Evolutionary conservation across 2,888 invertebrate species (phyloP).

Genomic region (Athalia cordata): DNA sequence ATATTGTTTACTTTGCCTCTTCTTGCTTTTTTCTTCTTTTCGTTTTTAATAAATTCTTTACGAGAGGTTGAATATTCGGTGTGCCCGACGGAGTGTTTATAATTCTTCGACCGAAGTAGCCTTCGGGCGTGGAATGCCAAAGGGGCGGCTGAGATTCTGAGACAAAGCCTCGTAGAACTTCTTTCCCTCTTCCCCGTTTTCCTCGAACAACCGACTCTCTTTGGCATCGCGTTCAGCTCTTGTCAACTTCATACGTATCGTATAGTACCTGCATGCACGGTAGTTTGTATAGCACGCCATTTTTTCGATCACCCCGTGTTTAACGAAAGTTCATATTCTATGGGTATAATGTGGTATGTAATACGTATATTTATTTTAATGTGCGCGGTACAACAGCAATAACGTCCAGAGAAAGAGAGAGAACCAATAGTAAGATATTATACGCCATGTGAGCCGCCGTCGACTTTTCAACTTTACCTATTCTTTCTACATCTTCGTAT

Average conservation of each 20-base stretch:
- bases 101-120: conserved; percentile 61
- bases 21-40: conserved; percentile 16
- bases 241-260: conserved; percentile 30
- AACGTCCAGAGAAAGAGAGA: no score
- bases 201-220: conserved; percentile 3
- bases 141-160: conserved; percentile 58
- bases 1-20: conserved; percentile 24
- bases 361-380: no score
- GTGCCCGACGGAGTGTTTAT: conserved; percentile 61
- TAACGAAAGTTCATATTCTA: no score
- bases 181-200: conserved; percentile 3
- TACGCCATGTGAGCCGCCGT: no score
- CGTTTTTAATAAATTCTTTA: conserved; percentile 55
- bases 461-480: no score
- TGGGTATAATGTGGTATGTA: no score
- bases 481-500: no score
- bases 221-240: conserved; percentile 2
- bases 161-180: conserved; percentile 57
- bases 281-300: background rate
- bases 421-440: no score
- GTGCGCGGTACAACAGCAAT: no score
- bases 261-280: conserved; percentile 6
- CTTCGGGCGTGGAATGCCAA: conserved; percentile 60
- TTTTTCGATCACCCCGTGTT: no score
- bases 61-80: conserved; percentile 62